These are phyloP conservation scores for Atrina japonica DNA, from an alignment of 2,888 invertebrate genomes.

Conservation along the genomic window DNA sequence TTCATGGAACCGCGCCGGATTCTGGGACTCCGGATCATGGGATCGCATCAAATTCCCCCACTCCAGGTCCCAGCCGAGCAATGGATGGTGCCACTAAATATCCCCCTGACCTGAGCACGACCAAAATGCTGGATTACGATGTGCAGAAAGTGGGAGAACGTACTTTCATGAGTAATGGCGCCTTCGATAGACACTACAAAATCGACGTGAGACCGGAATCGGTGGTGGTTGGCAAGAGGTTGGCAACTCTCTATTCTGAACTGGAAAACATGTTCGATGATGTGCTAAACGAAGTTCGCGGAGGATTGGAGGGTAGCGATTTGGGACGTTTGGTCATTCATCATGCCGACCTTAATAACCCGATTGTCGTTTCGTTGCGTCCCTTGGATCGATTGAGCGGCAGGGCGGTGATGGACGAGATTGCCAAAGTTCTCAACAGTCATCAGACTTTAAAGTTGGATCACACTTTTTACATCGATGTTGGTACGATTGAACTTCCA, in stretches of 20 bases:
- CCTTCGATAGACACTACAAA: slow-evolving; percentile 14
- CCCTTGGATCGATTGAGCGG: neutral
- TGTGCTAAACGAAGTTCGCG: neutral
- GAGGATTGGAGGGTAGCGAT: slow-evolving; percentile 34
- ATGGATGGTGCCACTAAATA: too few species aligned
- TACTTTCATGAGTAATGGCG: slow-evolving; percentile 29
- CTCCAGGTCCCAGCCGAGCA: too few species aligned
- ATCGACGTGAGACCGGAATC: slow-evolving; percentile 11
- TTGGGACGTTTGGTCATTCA: slow-evolving; percentile 40
- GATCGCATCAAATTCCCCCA: too few species aligned
- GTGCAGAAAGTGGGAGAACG: slow-evolving; percentile 8
- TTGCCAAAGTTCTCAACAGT: slow-evolving; percentile 20
- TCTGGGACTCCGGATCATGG: too few species aligned
- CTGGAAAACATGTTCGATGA: slow-evolving; percentile 31
- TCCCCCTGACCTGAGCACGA: too few species aligned
- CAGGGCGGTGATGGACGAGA: slow-evolving; percentile 6
- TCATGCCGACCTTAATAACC: slow-evolving; percentile 23
- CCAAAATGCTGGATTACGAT: neutral
- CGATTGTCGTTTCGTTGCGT: slow-evolving; percentile 3
- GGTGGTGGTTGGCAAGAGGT: too few species aligned
- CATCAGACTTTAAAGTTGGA: slow-evolving; percentile 21
- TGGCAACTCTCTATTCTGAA: neutral
- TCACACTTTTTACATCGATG: slow-evolving; percentile 37
- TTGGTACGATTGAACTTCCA: slow-evolving; percentile 42
- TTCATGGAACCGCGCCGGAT: too few species aligned